phyloP scores from a whole-genome alignment of 2,797 vertebrate genomes.

The Poliocrania exsul region DNA sequence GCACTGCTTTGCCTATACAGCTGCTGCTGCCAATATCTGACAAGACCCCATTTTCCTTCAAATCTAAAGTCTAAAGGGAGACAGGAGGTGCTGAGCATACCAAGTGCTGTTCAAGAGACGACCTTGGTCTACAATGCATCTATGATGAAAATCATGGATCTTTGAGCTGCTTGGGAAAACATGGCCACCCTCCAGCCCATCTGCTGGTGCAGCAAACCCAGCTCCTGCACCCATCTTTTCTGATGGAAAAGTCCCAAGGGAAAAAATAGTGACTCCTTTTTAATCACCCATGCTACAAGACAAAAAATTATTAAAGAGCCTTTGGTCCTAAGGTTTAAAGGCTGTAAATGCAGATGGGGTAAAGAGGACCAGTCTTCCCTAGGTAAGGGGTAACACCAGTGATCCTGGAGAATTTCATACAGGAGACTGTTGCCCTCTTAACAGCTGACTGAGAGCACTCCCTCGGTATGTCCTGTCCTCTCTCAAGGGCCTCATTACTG shows the following conservation, averaged over 20 bases:
- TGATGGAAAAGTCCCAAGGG: not conserved
- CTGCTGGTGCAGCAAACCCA: not conserved
- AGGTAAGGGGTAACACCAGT: not conserved
- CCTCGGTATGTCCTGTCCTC: not conserved
- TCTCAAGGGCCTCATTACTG: not conserved
- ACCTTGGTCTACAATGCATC: not conserved
- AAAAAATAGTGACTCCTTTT: not conserved
- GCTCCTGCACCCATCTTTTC: not conserved
- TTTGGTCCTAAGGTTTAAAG: conserved; percentile 25
- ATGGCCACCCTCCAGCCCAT: fast-evolving
- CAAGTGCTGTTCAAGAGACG: not conserved
- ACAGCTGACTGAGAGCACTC: not conserved
- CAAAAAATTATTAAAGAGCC: not conserved
- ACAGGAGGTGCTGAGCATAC: not conserved
- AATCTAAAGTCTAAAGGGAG: not conserved
- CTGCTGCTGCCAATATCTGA: not conserved
- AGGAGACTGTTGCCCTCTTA: not conserved
- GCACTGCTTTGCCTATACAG: not conserved
- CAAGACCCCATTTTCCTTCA: not conserved
- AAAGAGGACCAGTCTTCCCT: not conserved
- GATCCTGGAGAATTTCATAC: not conserved
- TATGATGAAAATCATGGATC: not conserved
- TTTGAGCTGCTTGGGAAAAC: not conserved
- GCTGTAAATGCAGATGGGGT: not conserved
- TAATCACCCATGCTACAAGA: not conserved